phyloP scores from a whole-genome alignment of 2,888 invertebrate species.

The Aradus depressus region DNA sequence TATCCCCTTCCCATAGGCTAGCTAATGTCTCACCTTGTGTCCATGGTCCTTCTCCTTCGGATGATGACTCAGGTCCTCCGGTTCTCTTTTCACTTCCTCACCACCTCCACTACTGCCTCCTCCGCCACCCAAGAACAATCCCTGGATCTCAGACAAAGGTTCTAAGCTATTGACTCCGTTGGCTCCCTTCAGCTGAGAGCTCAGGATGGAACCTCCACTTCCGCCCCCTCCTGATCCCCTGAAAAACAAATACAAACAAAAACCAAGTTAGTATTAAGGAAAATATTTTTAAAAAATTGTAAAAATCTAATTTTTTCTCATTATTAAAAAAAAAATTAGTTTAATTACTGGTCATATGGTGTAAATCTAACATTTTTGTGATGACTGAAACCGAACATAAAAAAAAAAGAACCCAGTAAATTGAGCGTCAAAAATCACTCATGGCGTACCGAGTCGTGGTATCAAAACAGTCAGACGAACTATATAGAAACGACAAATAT shows the following conservation, averaged over 20 bases:
- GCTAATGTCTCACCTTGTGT: conserved; percentile 22
- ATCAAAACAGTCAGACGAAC: no score
- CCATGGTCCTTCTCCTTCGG: conserved; percentile 36
- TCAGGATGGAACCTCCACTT: conserved; percentile 29
- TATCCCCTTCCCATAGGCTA: no score
- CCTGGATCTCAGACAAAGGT: conserved; percentile 42
- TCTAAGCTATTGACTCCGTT: conserved; percentile 55
- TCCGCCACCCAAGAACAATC: conserved; percentile 39
- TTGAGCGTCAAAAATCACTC: no score
- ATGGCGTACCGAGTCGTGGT: no score
- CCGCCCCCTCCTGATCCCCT: conserved; percentile 29
- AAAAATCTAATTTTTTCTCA: no score
- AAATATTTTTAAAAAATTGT: conserved; percentile 1
- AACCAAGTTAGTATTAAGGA: background rate
- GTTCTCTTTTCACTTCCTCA: conserved; percentile 61
- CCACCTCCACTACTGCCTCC: conserved; percentile 28
- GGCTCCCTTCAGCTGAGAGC: conserved; percentile 52
- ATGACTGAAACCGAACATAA: no score
- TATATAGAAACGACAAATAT: no score
- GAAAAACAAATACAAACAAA: conserved; percentile 16
- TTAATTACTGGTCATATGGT: no score
- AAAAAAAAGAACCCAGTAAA: no score
- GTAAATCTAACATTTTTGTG: no score
- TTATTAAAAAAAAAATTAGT: no score
- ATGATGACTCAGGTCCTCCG: conserved; percentile 63